Percentiles rank a stretch among this genome's conserved stretches.
phyloP scores from a whole-genome alignment of 2,888 invertebrate genomes.

The Atrina japonica region DNA sequence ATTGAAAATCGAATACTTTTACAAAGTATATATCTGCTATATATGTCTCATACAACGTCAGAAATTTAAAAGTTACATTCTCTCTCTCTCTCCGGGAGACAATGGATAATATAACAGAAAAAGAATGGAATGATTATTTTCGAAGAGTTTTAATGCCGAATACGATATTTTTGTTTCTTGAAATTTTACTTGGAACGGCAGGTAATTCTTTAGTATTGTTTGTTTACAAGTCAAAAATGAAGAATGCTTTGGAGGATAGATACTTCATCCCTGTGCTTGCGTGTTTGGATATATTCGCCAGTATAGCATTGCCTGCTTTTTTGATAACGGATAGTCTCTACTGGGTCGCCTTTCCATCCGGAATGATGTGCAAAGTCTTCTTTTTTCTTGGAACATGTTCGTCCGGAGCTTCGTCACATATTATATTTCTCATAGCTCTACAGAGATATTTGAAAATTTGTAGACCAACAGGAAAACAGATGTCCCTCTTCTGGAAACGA shows the following conservation, averaged over 20 bases:
- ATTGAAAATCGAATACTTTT: too few relatives aligned
- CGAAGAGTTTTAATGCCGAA: too few relatives aligned
- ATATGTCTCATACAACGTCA: too few relatives aligned
- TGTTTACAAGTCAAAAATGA: slow-evolving; percentile 23
- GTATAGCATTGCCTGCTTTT: slow-evolving; percentile 10
- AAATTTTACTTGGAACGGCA: slow-evolving; percentile 9
- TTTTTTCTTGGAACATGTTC: slow-evolving; percentile 14
- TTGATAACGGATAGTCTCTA: slow-evolving; percentile 23
- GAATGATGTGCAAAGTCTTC: slow-evolving; percentile 15
- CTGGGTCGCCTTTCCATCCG: slow-evolving; percentile 21
- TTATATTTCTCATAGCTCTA: slow-evolving; percentile 14
- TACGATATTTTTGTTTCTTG: too few relatives aligned
- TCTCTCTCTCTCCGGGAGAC: too few relatives aligned
- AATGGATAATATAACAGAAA: too few relatives aligned
- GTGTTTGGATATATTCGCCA: slow-evolving; percentile 14
- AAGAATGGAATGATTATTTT: too few relatives aligned
- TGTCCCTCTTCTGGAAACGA: slow-evolving; percentile 14
- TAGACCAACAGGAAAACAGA: slow-evolving; percentile 15
- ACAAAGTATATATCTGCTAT: too few relatives aligned
- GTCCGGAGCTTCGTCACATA: slow-evolving; percentile 8
- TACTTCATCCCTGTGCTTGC: slow-evolving; percentile 30
- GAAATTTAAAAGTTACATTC: too few relatives aligned
- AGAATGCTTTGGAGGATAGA: slow-evolving; percentile 25
- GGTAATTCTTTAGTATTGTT: slow-evolving; percentile 23
- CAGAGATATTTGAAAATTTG: slow-evolving; percentile 33